Conservation (phyloP, 2,888 invertebrate genomes). For the Euclidia mi region DNA sequence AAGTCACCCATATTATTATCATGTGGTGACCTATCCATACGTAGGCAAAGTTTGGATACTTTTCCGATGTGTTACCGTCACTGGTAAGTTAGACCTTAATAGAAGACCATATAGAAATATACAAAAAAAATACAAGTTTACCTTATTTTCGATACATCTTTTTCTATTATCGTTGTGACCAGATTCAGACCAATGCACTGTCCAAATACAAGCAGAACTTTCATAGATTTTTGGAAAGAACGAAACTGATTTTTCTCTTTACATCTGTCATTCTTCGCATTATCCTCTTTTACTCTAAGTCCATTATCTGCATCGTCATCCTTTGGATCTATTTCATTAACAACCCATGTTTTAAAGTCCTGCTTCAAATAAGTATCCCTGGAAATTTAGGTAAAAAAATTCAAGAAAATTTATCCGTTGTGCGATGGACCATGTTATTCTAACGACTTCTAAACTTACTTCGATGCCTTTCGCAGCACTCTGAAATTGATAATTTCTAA, state of each 20-base stretch:
- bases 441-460: conserved; percentile 15
- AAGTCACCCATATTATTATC: too few relatives aligned
- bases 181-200: conserved; percentile 69
- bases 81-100: too few relatives aligned
- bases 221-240: conserved; percentile 67
- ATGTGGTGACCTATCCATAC: too few relatives aligned
- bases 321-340: neutral
- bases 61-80: too few relatives aligned
- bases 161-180: conserved; percentile 56
- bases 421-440: neutral
- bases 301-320: neutral
- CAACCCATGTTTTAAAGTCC: conserved; percentile 16
- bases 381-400: neutral
- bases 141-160: conserved; percentile 63
- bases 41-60: too few relatives aligned
- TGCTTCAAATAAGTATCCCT: conserved; percentile 14
- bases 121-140: conserved; percentile 30
- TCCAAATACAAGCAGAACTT: conserved; percentile 58
- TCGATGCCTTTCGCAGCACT: conserved; percentile 21
- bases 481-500: conserved; percentile 50
- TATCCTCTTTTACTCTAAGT: conserved; percentile 4
- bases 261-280: neutral
- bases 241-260: conserved; percentile 47
- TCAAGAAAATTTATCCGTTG: neutral
- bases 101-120: neutral